Evolutionary conservation across 2,113 vertebrate species (phyloP).

Genomic region (Ctenodactylus gundi): DNA sequence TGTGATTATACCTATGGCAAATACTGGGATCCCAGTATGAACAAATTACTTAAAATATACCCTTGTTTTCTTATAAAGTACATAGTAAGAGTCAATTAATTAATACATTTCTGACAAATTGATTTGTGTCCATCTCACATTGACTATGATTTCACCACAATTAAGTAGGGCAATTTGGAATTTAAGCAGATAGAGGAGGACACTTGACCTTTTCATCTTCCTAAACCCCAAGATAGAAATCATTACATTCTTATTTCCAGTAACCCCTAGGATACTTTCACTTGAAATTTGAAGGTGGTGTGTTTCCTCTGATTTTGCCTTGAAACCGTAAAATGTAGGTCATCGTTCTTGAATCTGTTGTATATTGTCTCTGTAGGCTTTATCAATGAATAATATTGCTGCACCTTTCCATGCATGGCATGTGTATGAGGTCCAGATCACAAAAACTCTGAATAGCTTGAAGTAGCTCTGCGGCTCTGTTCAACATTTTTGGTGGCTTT

Average conservation of each 20-base stretch:
- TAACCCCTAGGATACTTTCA: background rate
- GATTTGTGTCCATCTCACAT: background rate
- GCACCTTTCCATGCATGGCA: background rate
- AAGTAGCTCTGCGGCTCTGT: background rate
- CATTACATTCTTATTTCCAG: background rate
- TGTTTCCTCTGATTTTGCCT: background rate
- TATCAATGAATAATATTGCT: constrained; percentile 10
- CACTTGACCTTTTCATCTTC: background rate
- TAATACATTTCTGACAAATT: too few relatives aligned
- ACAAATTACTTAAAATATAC: constrained; percentile 4
- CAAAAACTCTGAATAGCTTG: background rate
- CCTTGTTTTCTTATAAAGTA: background rate
- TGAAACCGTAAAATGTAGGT: background rate
- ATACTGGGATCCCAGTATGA: background rate
- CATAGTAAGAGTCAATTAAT: background rate
- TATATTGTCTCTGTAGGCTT: too few relatives aligned
- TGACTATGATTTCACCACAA: background rate
- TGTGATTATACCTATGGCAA: background rate
- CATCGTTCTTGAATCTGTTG: constrained; percentile 7
- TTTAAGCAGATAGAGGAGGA: background rate
- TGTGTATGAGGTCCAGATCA: background rate
- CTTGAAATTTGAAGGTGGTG: constrained; percentile 4
- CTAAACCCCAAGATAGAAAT: background rate
- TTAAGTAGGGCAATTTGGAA: constrained; percentile 5
- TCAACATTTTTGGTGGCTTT: constrained; percentile 28